Evolutionary conservation across 2,888 invertebrate species (phyloP).

Genomic region (Cyclophora punctaria): DNA sequence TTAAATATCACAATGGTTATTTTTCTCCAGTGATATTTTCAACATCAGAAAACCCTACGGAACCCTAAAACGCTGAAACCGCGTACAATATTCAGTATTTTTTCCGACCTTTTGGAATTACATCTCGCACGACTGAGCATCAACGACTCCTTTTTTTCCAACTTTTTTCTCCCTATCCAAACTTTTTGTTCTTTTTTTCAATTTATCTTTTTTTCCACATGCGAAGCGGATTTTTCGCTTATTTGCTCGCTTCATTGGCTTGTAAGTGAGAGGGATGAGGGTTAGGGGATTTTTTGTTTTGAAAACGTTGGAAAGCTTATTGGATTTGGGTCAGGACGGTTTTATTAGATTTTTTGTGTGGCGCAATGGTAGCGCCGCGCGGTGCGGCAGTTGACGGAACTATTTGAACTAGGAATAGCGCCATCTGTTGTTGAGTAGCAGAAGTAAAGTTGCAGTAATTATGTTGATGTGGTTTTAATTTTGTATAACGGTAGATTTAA

Average conservation of each 20-base stretch:
- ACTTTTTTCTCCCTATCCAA: slow-evolving; percentile 21
- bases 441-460: slow-evolving; percentile 6
- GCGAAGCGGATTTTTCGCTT: slow-evolving; percentile 68
- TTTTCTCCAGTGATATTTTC: no score
- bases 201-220: slow-evolving; percentile 68
- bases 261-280: slow-evolving; percentile 64
- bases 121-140: slow-evolving; percentile 52
- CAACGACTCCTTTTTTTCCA: slow-evolving; percentile 48
- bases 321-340: slow-evolving; percentile 48
- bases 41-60: slow-evolving; percentile 19
- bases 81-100: slow-evolving; percentile 31
- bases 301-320: slow-evolving; percentile 35
- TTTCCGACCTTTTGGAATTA: slow-evolving; percentile 63
- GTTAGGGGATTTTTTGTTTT: slow-evolving; percentile 36
- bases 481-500: no score
- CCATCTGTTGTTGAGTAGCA: slow-evolving; percentile 27
- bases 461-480: no score
- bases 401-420: slow-evolving; percentile 20
- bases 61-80: slow-evolving; percentile 26
- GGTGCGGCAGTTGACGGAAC: slow-evolving; percentile 24
- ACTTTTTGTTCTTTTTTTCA: slow-evolving; percentile 41
- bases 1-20: no score
- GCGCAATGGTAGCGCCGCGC: slow-evolving; percentile 12
- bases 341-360: slow-evolving; percentile 28
- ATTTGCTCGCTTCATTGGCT: slow-evolving; percentile 74